phyloP scores from a whole-genome alignment of 2,888 invertebrate species.

The Lasioglossum zephyrum region DNA sequence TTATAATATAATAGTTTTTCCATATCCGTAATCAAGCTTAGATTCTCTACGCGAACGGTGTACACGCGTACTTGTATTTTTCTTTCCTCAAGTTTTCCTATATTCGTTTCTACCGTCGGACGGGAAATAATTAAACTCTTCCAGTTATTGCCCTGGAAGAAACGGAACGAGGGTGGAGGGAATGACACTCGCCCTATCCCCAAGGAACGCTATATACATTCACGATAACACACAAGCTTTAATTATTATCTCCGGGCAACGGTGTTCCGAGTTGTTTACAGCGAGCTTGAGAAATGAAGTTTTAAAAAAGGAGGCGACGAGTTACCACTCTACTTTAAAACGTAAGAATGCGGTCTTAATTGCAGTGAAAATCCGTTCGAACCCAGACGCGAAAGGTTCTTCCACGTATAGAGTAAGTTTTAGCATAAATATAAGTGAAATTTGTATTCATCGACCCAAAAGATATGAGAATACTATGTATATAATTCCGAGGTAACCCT shows the following conservation, averaged over 20 bases:
- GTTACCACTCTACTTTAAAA: background rate
- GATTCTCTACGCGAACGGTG: background rate
- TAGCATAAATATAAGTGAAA: too few species aligned
- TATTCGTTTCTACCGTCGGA: background rate
- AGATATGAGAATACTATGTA: too few species aligned
- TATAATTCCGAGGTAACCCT: too few species aligned
- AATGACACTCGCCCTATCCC: conserved; percentile 2
- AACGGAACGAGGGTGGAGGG: background rate
- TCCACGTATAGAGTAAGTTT: too few species aligned
- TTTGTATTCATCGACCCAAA: too few species aligned
- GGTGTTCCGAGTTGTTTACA: conserved; percentile 9
- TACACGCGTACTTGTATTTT: background rate
- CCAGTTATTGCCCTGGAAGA: conserved; percentile 16
- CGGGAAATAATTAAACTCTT: conserved; percentile 11
- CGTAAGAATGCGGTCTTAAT: conserved; percentile 32
- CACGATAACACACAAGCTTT: background rate
- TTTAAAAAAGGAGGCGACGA: background rate
- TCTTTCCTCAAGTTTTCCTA: background rate
- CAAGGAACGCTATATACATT: background rate
- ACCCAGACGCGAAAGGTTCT: too few species aligned
- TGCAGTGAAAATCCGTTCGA: conserved; percentile 7
- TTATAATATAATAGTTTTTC: background rate
- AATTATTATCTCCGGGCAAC: background rate
- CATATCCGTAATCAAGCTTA: background rate
- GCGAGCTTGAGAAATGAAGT: background rate